Evolutionary conservation across 2,888 invertebrate species (phyloP).

Genomic region (Mimas tiliae): DNA sequence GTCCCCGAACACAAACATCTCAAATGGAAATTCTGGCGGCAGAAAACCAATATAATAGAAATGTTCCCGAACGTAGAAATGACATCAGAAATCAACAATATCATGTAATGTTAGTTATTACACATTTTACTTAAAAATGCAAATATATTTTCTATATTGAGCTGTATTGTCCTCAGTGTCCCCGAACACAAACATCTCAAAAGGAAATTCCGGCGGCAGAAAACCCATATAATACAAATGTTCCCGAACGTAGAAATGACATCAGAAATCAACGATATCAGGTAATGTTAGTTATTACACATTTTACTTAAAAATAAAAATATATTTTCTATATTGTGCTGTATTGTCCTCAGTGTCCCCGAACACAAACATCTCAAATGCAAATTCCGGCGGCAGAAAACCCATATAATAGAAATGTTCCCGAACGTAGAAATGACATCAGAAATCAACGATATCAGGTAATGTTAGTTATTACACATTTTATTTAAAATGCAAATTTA

Average conservation of each 20-base stretch:
- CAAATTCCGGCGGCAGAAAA: no score
- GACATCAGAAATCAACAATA: neutral
- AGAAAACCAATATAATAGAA: neutral
- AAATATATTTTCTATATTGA: neutral
- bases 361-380: neutral
- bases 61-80: neutral
- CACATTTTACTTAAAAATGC: neutral
- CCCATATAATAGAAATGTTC: neutral
- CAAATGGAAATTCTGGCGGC: neutral
- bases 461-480: neutral
- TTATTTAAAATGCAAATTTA: neutral
- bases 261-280: neutral
- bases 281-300: neutral
- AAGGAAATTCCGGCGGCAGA: neutral
- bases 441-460: neutral
- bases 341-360: neutral
- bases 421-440: neutral
- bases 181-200: neutral
- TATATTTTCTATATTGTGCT: neutral
- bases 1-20: neutral
- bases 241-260: neutral
- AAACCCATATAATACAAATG: neutral
- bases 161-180: neutral
- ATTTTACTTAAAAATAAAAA: neutral
- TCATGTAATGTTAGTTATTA: neutral